Base-by-base conservation (phyloP, 2,888 invertebrate genomes). In the Punctoribates punctum region DNA sequence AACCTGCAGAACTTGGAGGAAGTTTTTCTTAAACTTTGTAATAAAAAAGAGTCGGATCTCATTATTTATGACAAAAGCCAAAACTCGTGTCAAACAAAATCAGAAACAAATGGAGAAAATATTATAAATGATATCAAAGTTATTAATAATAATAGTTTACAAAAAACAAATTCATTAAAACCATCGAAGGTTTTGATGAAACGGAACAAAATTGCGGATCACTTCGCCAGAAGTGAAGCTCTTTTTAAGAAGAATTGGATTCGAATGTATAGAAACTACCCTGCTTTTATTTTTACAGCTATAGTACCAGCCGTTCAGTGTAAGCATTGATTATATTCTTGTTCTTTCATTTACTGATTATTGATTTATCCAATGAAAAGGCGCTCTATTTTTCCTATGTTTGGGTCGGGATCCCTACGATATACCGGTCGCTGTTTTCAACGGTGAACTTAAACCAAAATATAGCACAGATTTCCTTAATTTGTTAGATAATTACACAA, bases 21-120 rank as follows among this genome's bases (percentile, higher is more conserved):
- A 25, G 95, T 96, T 1, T 96, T 96, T 86, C 87, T 96, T 77
- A 93, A 93, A 84, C 86, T 96, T 23, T 86, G 86, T 13, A 11
- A 70, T 70, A 57, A 25, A n/a, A 65, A 25, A 65, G 62, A 65
- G 34, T 65, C 57, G 20, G 57, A 57, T 20, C 57, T 20, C n/a
- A 57, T 20, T 57, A 57, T 57, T 5, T 23, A 60, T 27, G 9
- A 60, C 27, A 60, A 29, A 29, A 67, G 4, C 20, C 20, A 34
- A 1, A 34, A 65, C 17, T 38, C n/a, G 34, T 62, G 29, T 29
- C 62, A 29, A 54, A n/a, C 20, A 54, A 17, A 48, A 48, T 15
- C 46, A 2, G 2, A 48, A 15, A 15, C 46, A 48, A 48, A 48
- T 17, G 42, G 42, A 42, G 42, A 42, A 9, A 42, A 42, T 9